These are phyloP conservation scores for Acanthornis magna DNA, from an alignment of 2,797 vertebrate species.

Conservation along the genomic window DNA sequence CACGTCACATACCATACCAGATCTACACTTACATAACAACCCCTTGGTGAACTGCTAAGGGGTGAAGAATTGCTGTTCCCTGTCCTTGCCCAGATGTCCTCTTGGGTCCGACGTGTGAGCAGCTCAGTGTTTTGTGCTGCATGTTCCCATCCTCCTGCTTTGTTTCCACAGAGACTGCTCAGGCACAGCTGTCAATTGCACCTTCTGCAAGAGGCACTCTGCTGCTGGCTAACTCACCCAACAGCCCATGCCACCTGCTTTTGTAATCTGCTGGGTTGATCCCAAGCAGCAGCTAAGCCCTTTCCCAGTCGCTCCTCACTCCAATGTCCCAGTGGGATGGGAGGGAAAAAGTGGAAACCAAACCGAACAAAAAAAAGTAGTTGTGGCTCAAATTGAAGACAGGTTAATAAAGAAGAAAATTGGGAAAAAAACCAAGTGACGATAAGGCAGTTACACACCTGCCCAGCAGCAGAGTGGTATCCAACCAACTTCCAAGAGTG, in stretches of 20 bases:
- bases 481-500: neutral
- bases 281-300: neutral
- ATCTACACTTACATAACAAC: neutral
- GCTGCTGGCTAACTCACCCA: neutral
- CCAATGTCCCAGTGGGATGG: neutral
- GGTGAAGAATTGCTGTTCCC: neutral
- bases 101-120: neutral
- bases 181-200: neutral
- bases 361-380: neutral
- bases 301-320: rapidly evolving
- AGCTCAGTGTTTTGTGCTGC: neutral
- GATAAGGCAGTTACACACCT: neutral
- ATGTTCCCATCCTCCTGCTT: neutral
- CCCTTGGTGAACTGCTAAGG: neutral
- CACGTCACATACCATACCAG: rapidly evolving
- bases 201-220: neutral
- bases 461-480: neutral
- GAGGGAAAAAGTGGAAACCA: neutral
- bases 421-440: neutral
- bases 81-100: neutral
- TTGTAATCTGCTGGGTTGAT: neutral
- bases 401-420: neutral
- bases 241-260: neutral
- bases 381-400: neutral
- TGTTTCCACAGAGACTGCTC: neutral